Base-by-base conservation (phyloP, 2,888 invertebrate species). In the Brenthis daphne region DNA sequence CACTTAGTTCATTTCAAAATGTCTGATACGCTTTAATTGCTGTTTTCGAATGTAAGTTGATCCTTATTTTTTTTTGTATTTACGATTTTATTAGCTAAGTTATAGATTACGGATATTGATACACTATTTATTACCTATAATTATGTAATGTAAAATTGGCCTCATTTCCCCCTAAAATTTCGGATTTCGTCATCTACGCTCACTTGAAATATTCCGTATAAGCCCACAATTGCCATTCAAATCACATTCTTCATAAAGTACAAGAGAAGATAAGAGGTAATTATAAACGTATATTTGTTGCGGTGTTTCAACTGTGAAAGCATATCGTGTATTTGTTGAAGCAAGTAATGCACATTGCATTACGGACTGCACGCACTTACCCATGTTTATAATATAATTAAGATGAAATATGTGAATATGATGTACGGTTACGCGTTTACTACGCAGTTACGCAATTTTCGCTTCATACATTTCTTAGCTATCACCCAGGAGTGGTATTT, bases 1-100 rank as follows among this genome's bases (percentile, higher is more conserved):
- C 57, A 68, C 70, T 72, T 63, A 67, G 60, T 48, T 60, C 13
- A 54, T 68, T 65, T 69, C 72, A 69, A 65, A 70, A 72, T 65
- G 47, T 48, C 56, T 63, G 47, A 47, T 47, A 48, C 66, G 50
- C 14, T 60, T 58, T 51, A 60, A 67, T 64, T 56, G 58, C 53
- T 64, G 16, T 65, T 64, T 13, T 37, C 55, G 37, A 63, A 63
- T 48, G 33, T 57, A 37, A 51, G n/a, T 63, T 43, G 20, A 56
- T 54, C 8, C 20, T 43, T 20, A 8, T 54, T 12, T 54, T 1
- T 20, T 16, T 20, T 37, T 20, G 14, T 1, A 50, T 50, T 8
- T n/a, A 53, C 8, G n/a, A 16, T 16, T n/a, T 16, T 16, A 51
- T 51, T 16, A 8, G 8, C 11, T 11, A 43, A 43, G 11, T 43